Base-by-base conservation (phyloP, 2,888 invertebrate genomes). In the Disparrhopalites patrizii region DNA sequence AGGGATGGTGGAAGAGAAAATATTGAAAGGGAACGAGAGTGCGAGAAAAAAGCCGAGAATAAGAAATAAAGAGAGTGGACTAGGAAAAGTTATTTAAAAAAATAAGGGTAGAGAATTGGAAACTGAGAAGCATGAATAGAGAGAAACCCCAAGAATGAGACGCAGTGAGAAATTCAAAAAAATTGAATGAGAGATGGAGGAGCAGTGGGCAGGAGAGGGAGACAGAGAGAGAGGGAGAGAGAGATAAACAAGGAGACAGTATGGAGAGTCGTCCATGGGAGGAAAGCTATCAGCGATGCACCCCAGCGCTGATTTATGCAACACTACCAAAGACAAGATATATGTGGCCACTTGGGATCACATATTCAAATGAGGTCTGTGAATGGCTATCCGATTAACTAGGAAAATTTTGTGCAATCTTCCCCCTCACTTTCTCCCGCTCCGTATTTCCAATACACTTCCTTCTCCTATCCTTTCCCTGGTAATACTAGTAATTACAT, bases 281-380 rank as follows among this genome's bases (percentile, higher is more conserved):
- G 23, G 47, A 13, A 23, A 58, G 58, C 58, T 43, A 58, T 58
- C 58, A 58, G 30, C 58, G 13, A 58, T 28, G 40, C 36, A 56
- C 33, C 56, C 27, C 28, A 25, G 25, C 27, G 13, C 40, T 43
- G 40, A 58, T 58, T 58, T 58, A 58, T 43, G 47, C 43, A 58
- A 43, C 58, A 18, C 25, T 58, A 58, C 58, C 27, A 66, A 61
- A 64, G 64, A 64, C 61, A 67, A 67, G 67, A 69, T 65, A 64
- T 57, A 69, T 65, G 61, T 64, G 65, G 62, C 64, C 62, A 65
- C 69, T 62, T 64, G 69, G 69, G 69, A 69, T 67, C 65, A 50
- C 60, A 62, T 65, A 69, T 69, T 69, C 68, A 69, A 69, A 68
- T 66, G 63, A 64, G 62, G 62, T 58, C 57, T 51, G 43, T 62